Conservation (phyloP, 2,113 vertebrate genomes). For the Ophiodon elongatus region DNA sequence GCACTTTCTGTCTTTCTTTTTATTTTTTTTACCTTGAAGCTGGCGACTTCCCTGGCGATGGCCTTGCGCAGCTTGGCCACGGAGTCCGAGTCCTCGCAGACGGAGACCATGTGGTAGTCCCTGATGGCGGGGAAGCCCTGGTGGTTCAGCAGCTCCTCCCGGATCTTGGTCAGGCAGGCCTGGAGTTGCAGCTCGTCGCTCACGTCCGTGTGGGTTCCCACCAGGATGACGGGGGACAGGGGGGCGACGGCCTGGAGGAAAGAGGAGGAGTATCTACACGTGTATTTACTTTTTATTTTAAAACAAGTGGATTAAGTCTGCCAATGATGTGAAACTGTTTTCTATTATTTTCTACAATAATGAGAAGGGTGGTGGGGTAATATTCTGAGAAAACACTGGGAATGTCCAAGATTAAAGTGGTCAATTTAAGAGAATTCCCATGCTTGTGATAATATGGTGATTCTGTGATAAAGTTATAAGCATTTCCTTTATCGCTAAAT, state of each 20-base stretch:
- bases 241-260: constrained; percentile 90
- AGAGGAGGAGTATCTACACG: too few species aligned
- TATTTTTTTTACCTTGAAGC: constrained; percentile 90
- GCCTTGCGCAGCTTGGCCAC: constrained; percentile 90
- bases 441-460: neutral
- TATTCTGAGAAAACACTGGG: too few species aligned
- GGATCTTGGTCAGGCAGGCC: constrained; percentile 89
- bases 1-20: too few species aligned
- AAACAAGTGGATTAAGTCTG: neutral
- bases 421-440: neutral
- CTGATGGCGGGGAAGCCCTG: constrained; percentile 90
- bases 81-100: constrained; percentile 90
- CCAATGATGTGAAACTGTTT: neutral
- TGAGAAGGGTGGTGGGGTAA: too few species aligned
- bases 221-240: constrained; percentile 92
- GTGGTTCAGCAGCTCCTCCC: constrained; percentile 89
- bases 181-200: constrained; percentile 89
- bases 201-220: constrained; percentile 93
- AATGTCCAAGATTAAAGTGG: neutral
- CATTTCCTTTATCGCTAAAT: neutral
- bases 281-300: neutral
- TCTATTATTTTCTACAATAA: too few species aligned
- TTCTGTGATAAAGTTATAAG: neutral
- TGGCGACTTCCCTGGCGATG: constrained; percentile 88
- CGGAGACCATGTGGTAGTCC: constrained; percentile 90